These are phyloP conservation scores for Plusia festucae DNA, from an alignment of 2,888 invertebrate species.

Conservation along the genomic window DNA sequence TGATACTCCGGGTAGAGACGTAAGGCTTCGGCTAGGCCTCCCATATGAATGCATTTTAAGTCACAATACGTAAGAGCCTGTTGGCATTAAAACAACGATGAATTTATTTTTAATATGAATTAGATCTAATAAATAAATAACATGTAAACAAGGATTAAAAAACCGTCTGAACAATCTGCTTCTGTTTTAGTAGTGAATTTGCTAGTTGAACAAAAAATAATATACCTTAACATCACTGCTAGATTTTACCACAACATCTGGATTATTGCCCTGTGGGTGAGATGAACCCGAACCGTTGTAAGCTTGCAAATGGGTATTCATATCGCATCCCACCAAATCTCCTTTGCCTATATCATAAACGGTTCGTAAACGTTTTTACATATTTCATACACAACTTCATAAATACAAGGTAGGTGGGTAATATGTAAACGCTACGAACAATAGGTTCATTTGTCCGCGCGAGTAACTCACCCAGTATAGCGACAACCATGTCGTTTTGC, in stretches of 20 bases:
- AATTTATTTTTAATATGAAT: no score
- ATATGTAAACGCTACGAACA: slow-evolving; percentile 26
- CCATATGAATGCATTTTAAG: slow-evolving; percentile 97
- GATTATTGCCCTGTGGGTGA: slow-evolving; percentile 87
- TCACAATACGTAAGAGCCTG: slow-evolving; percentile 98
- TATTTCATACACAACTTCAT: neutral
- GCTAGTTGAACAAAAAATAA: slow-evolving; percentile 30
- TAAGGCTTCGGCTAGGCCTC: slow-evolving; percentile 96
- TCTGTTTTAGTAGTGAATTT: slow-evolving; percentile 8
- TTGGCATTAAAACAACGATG: slow-evolving; percentile 12
- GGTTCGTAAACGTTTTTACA: slow-evolving; percentile 38
- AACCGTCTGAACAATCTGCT: neutral
- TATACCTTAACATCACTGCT: slow-evolving; percentile 96
- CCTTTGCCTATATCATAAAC: slow-evolving; percentile 94
- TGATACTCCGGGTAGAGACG: slow-evolving; percentile 98
- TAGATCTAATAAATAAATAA: no score
- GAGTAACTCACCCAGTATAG: slow-evolving; percentile 95
- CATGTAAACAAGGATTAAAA: no score
- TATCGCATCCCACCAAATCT: slow-evolving; percentile 97
- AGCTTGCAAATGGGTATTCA: slow-evolving; percentile 93
- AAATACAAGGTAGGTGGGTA: neutral
- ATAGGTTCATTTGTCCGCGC: slow-evolving; percentile 22
- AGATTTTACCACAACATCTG: slow-evolving; percentile 96
- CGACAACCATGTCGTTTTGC: slow-evolving; percentile 98
- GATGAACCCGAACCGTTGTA: slow-evolving; percentile 90